Percentiles rank a stretch among this genome's conserved stretches.
phyloP scores from a whole-genome alignment of 2,797 vertebrate genomes.

The Lepidocolaptes lacrymiger region DNA sequence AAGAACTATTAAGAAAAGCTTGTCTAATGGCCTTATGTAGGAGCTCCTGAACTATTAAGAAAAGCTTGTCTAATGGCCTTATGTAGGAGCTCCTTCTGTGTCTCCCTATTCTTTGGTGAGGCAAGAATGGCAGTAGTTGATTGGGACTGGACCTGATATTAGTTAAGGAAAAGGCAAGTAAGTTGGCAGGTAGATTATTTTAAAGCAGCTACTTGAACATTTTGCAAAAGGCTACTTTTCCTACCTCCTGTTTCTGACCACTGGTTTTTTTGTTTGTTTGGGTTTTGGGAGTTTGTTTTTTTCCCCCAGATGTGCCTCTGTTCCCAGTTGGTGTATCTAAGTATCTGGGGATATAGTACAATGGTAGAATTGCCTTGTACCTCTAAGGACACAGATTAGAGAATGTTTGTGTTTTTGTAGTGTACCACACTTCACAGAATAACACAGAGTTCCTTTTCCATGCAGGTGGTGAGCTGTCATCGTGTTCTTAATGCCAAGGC shows the following conservation, averaged over 20 bases:
- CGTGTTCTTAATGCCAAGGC: not conserved
- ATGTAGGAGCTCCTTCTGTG: not conserved
- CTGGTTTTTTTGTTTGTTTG: not conserved
- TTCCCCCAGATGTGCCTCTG: not conserved
- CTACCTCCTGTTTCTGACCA: not conserved
- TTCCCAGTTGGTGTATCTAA: not conserved
- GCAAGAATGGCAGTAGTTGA: not conserved
- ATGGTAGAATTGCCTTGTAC: not conserved
- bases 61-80: not conserved
- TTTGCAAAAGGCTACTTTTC: not conserved
- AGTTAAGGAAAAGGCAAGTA: not conserved
- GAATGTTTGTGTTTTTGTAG: not conserved
- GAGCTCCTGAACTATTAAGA: not conserved
- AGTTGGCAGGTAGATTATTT: not conserved
- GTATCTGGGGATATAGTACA: not conserved
- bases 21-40: not conserved
- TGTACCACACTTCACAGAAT: not conserved
- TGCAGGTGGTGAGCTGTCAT: not conserved
- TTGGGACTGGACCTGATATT: not conserved
- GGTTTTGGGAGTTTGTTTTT: fast-evolving
- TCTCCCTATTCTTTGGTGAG: not conserved
- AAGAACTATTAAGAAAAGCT: not conserved
- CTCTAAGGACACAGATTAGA: not conserved
- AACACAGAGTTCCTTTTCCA: not conserved
- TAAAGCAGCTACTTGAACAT: not conserved